Evolutionary conservation across 2,113 vertebrate species (phyloP).

Genomic region (Xenopus borealis): DNA sequence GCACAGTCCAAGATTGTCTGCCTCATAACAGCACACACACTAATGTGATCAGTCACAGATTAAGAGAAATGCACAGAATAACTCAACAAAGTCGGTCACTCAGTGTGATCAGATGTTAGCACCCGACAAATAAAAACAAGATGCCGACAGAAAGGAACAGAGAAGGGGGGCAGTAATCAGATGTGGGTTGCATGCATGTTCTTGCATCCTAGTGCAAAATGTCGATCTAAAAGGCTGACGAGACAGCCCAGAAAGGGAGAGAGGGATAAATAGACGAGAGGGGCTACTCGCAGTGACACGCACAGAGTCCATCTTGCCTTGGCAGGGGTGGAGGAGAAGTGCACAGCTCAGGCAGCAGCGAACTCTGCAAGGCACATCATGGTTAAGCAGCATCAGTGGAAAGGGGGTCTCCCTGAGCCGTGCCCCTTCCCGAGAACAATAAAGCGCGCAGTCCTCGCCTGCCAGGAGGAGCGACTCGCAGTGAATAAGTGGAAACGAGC

Average conservation of each 20-base stretch:
- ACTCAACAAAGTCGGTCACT: conserved; percentile 4
- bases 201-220: conserved; percentile 86
- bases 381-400: conserved; percentile 38
- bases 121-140: neutral
- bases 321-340: conserved; percentile 70
- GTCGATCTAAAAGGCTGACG: conserved; percentile 85
- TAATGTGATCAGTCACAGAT: conserved; percentile 49
- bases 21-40: conserved; percentile 22
- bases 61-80: conserved; percentile 53
- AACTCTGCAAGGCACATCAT: conserved; percentile 71
- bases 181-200: conserved; percentile 46
- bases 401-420: conserved; percentile 40
- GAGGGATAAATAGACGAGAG: conserved; percentile 41
- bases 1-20: neutral
- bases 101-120: conserved; percentile 3
- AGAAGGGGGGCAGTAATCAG: neutral
- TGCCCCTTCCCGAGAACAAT: conserved; percentile 42
- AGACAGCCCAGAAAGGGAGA: conserved; percentile 67
- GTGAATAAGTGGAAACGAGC: neutral
- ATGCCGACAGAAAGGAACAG: conserved; percentile 2
- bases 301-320: conserved; percentile 97
- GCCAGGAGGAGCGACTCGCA: conserved; percentile 42
- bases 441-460: neutral
- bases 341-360: conserved; percentile 81
- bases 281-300: conserved; percentile 63